Evolutionary conservation across 2,888 invertebrate genomes (phyloP).

Genomic region (Ecdyonurus torrentis): DNA sequence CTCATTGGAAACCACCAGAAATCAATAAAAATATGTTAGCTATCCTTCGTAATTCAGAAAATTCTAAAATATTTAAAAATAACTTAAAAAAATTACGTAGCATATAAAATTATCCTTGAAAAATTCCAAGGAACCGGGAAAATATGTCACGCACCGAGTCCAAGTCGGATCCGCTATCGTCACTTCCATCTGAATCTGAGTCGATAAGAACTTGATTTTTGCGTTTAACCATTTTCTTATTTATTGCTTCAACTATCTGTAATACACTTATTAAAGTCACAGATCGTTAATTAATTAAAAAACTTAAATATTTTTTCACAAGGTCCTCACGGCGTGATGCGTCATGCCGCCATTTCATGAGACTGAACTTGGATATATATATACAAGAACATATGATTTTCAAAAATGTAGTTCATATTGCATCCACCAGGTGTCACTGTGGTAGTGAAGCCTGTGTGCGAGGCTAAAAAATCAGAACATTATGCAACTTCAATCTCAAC

Average conservation of each 20-base stretch:
- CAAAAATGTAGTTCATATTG: too few species aligned
- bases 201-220: conserved; percentile 70
- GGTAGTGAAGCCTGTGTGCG: too few species aligned
- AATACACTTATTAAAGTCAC: background rate
- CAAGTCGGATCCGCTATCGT: conserved; percentile 56
- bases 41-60: conserved; percentile 2
- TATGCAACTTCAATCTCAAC: too few species aligned
- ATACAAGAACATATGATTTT: too few species aligned
- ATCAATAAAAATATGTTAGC: conserved; percentile 6
- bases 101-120: background rate
- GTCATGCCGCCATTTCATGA: conserved; percentile 4
- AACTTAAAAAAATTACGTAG: background rate
- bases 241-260: background rate
- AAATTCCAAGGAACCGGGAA: background rate
- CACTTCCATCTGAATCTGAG: conserved; percentile 61
- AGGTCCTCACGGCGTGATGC: background rate
- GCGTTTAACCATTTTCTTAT: conserved; percentile 55
- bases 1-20: too few species aligned
- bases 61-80: conserved; percentile 17
- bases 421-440: too few species aligned
- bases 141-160: conserved; percentile 51
- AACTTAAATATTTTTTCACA: background rate
- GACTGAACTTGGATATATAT: too few species aligned
- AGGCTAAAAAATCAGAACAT: too few species aligned
- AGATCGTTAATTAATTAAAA: background rate